phyloP scores from a whole-genome alignment of 92 coral and sea anemone genomes.

The Zoanthus gigantus region DNA sequence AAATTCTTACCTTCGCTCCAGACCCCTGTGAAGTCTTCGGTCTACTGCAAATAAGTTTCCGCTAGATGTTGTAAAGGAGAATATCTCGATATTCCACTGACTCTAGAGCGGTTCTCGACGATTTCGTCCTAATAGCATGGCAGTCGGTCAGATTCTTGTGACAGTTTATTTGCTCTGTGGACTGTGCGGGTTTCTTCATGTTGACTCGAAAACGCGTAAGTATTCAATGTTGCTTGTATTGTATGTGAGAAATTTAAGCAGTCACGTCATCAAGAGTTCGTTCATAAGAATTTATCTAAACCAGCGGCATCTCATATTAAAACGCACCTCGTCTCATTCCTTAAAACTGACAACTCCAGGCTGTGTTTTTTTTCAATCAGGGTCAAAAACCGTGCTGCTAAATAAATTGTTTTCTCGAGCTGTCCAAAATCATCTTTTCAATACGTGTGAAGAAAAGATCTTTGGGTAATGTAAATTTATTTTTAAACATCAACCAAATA shows the following conservation, averaged over 20 bases:
- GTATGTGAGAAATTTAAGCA: constrained; percentile 19
- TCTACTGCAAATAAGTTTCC: constrained; percentile 23
- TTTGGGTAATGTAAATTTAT: not conserved
- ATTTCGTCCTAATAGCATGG: not conserved
- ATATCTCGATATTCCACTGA: not conserved
- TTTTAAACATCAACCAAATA: not conserved
- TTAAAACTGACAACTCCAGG: not conserved
- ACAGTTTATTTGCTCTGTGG: constrained; percentile 18
- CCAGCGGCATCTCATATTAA: not conserved
- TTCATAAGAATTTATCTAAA: not conserved
- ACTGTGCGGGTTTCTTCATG: constrained; percentile 12
- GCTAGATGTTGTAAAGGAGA: not conserved
- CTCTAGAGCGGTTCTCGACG: not conserved
- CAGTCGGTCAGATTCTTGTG: constrained; percentile 13
- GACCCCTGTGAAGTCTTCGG: constrained; percentile 31
- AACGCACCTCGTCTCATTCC: not conserved
- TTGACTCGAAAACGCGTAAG: constrained; percentile 32
- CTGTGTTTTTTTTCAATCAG: not conserved
- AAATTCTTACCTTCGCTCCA: constrained; percentile 38
- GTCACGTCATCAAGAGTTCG: constrained; percentile 40
- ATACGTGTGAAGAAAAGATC: not conserved
- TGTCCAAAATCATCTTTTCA: not conserved
- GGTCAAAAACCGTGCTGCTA: not conserved
- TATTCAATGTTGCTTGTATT: not conserved
- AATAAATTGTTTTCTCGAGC: not conserved